Base-by-base conservation (phyloP, 2,888 invertebrate genomes). In the Macrophya alboannulata region DNA sequence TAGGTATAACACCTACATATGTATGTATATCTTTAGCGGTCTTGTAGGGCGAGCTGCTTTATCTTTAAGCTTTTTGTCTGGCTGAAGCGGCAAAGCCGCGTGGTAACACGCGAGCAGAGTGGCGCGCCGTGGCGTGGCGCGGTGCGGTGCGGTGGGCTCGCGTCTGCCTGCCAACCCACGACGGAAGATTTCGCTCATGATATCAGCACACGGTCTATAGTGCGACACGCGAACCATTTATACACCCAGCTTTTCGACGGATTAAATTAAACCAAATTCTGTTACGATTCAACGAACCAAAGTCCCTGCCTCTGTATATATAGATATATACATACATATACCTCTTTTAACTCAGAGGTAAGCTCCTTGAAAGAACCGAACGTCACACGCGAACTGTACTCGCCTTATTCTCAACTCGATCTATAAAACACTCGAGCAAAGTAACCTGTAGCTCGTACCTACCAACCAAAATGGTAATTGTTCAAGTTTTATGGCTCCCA, bases 71-170 rank as follows among this genome's bases (percentile, higher is more conserved):
- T 92, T 92, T 91, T 92, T 92, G 90, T 90, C 90, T 87, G 88
- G 87, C 89, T 87, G 86, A 89, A 87, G 91, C 31, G 31, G 31
- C 90, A 89, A 89, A 87, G 91, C 90, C 89, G 89, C 90, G 88
- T 90, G 89, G 90, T 12, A 90, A 89, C 92, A 92, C 92, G 92
- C 92, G 89, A 92, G 90, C 89, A 88, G 89, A 92, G 90, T 89
- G 88, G 89, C 88, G 88, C 90, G n/a, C n/a, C n/a, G n/a, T n/a
- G n/a, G n/a, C n/a, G n/a, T n/a, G 89, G 89, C 90, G 89, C 8
- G 43, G 51, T n/a, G 43, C 90, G 89, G 89, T 90, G 89, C 8
- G 43, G 51, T n/a, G 43, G 51, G 17, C 17, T 25, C 48, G 77
- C 55, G 37, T 51, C 51, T 55, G 8, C 17, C 45, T 88, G 89